Percentiles rank a stretch among this genome's conserved stretches.
Conservation (phyloP, 23 tunicate species). For the Phallusia fumigata region DNA sequence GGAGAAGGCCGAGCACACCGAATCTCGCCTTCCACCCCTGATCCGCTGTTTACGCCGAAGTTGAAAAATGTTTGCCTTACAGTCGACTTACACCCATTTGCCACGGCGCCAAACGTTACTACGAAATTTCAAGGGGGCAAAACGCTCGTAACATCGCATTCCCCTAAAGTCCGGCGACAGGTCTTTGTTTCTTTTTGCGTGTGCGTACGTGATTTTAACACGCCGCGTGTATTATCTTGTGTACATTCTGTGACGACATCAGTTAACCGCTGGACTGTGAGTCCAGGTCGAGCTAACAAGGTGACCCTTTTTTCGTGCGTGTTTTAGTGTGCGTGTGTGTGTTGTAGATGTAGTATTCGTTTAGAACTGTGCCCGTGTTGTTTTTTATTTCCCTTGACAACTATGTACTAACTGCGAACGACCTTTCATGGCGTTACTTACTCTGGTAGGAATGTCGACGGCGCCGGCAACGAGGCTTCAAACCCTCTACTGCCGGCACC, state of each 20-base stretch:
- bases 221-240: not conserved
- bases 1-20: not conserved
- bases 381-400: constrained; percentile 9
- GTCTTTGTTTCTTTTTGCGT: too few relatives aligned
- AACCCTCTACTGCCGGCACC: not conserved
- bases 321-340: not conserved
- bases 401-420: constrained; percentile 13
- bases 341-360: not conserved
- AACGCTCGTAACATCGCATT: not conserved
- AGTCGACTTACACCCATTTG: not conserved
- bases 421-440: not conserved
- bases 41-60: not conserved
- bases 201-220: not conserved
- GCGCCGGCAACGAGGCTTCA: constrained; percentile 1
- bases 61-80: not conserved
- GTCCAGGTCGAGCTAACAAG: constrained; percentile 7
- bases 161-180: not conserved
- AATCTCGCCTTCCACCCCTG: not conserved
- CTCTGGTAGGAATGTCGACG: constrained; percentile 11
- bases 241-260: constrained; percentile 9
- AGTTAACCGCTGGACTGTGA: not conserved
- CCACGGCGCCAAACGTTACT: not conserved
- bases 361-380: constrained; percentile 9
- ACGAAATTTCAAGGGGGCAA: not conserved
- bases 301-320: constrained; percentile 7